phyloP scores from a whole-genome alignment of 2,113 vertebrate species.

The Saccopteryx leptura region DNA sequence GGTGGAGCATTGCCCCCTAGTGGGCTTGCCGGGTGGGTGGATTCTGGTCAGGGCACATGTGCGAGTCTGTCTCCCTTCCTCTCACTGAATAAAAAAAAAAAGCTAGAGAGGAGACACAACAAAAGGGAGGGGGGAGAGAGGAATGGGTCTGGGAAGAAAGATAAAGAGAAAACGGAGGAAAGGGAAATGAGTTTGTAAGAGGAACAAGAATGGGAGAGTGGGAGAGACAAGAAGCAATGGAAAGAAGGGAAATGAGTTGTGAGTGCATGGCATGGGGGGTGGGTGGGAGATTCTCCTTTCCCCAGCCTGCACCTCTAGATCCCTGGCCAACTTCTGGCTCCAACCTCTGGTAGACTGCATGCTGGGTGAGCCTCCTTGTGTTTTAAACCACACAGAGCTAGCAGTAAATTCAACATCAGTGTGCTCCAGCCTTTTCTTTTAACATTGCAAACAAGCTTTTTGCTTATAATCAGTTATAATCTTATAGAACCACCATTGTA shows the following conservation, averaged over 20 bases:
- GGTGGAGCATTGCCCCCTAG: too few relatives aligned
- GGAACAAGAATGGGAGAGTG: not conserved
- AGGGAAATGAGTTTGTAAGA: not conserved
- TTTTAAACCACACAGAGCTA: not conserved
- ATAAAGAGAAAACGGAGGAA: not conserved
- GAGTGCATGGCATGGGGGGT: conserved; percentile 9
- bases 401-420: not conserved
- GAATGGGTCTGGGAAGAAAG: not conserved
- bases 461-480: not conserved
- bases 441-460: not conserved
- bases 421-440: not conserved
- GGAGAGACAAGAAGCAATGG: not conserved
- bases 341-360: conserved; percentile 82
- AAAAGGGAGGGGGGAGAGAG: not conserved
- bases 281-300: conserved; percentile 49
- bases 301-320: conserved; percentile 44
- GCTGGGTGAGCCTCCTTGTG: conserved; percentile 82
- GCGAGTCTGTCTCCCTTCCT: too few relatives aligned
- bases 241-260: conserved; percentile 56
- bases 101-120: not conserved
- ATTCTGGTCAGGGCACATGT: too few relatives aligned
- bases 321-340: conserved; percentile 71
- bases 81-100: not conserved
- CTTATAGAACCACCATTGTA: not conserved
- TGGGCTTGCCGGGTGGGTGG: too few relatives aligned